Conservation (phyloP, 2,113 vertebrate species). For the Castor canadensis region DNA sequence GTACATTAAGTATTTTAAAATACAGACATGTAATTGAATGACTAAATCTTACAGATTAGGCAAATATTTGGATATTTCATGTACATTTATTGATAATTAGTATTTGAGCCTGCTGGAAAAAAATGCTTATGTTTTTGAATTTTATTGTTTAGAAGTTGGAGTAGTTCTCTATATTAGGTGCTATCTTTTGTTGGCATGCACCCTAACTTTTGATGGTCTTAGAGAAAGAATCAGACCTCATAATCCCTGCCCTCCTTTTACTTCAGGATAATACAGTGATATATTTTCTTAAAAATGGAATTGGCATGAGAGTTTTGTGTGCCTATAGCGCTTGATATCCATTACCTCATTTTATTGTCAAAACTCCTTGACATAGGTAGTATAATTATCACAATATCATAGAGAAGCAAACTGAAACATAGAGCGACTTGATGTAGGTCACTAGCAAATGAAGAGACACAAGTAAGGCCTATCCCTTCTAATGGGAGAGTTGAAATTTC, state of each 20-base stretch:
- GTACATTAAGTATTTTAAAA: background rate
- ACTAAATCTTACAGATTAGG: background rate
- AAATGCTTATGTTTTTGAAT: background rate
- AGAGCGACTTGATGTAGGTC: background rate
- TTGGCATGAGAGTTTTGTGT: background rate
- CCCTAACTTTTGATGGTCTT: background rate
- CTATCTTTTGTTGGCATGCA: background rate
- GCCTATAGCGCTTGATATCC: background rate
- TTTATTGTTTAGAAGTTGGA: background rate
- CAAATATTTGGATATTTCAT: background rate
- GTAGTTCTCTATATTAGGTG: background rate
- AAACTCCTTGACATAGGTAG: background rate
- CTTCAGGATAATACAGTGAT: background rate
- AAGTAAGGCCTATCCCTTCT: background rate
- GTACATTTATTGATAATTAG: background rate
- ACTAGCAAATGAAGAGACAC: background rate
- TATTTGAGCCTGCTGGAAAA: background rate
- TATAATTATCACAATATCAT: background rate
- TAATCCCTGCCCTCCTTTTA: background rate
- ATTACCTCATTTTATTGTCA: slow-evolving; percentile 5
- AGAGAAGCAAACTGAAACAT: background rate
- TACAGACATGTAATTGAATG: background rate
- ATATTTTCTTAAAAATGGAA: background rate
- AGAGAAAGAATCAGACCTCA: background rate
- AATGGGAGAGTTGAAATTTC: background rate